A percentile compares a stretch with the other conserved stretches of the same genome.
Evolutionary conservation across 2,113 vertebrate genomes (phyloP).

Genomic region (Manacus vitellinus): DNA sequence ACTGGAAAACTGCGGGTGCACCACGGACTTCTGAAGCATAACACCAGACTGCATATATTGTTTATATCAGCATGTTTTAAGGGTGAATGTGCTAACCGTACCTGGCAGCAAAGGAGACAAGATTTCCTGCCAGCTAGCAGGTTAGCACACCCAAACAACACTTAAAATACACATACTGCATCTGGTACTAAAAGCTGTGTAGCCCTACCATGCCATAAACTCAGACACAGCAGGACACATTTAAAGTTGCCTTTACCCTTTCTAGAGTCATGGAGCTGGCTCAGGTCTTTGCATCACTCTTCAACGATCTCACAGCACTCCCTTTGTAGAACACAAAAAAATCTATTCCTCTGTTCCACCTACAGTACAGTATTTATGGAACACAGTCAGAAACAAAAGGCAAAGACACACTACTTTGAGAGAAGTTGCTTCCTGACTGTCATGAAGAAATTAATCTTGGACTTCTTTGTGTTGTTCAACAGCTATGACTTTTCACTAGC

Average conservation of each 20-base stretch:
- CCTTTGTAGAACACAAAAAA: not conserved
- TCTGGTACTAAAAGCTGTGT: not conserved
- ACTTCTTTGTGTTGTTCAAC: not conserved
- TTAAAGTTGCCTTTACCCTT: not conserved
- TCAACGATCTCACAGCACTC: not conserved
- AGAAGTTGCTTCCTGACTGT: not conserved
- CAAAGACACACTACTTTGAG: not conserved
- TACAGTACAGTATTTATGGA: not conserved
- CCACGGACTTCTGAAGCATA: not conserved
- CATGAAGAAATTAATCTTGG: not conserved
- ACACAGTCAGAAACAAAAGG: not conserved
- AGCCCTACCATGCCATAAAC: not conserved
- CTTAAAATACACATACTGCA: not conserved
- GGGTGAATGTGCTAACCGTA: not conserved
- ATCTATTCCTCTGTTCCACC: not conserved
- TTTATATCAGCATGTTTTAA: not conserved
- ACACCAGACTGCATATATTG: not conserved
- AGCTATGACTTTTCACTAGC: not conserved
- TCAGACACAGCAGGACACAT: not conserved
- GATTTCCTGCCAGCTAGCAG: not conserved
- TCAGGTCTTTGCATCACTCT: not conserved
- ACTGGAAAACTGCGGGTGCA: accelerated
- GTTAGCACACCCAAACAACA: not conserved
- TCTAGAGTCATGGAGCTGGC: not conserved
- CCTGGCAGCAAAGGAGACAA: not conserved